Evolutionary conservation across 2,888 invertebrate genomes (phyloP), one percentile per base, ranked within the genome.

Genomic region (Orthosia cruda): DNA sequence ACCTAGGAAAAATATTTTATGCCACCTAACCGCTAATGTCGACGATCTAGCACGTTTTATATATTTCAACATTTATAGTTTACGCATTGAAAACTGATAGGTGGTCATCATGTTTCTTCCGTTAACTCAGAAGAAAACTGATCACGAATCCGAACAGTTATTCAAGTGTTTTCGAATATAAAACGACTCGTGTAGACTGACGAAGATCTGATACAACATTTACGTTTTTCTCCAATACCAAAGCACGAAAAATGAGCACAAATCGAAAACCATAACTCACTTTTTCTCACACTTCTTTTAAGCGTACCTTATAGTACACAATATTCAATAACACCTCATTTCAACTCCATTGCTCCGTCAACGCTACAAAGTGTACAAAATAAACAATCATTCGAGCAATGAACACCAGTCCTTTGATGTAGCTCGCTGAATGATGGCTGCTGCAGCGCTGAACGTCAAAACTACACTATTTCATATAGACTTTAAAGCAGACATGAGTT

Each of bases 401-500:
- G 83, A 84, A 84, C 76, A 79, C 76, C 67, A 79, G 79, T 79
- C 88, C 94, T 94, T 94, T 94, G 94, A 94, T 92, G 92, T 93
- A 77, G 84, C 84, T 85, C 83, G 89, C 90, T 90, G 91, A 91
- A 88, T 91, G 92, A 93, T 92, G 90, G 74, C 76, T 73, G 84
- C 86, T 85, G 86, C 85, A 85, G 82, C 83, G 87, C 88, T 88
- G 81, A 82, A 78, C 83, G 88, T 90, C 90, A 89, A 87, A 90
- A 90, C 86, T 85, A 71, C 83, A 85, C 86, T 87, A 88, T 90
- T 87, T 87, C 81, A 91, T 91, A 90, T 83, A 87, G 90, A 93
- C 91, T 92, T 93, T 91, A 93, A 94, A 94, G 93, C 92, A 91
- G 90, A 91, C 92, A 91, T 87, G 88, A 89, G 87, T 95, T 95